phyloP scores from a whole-genome alignment of 2,797 vertebrate genomes.

The Apogon hyalosoma region DNA sequence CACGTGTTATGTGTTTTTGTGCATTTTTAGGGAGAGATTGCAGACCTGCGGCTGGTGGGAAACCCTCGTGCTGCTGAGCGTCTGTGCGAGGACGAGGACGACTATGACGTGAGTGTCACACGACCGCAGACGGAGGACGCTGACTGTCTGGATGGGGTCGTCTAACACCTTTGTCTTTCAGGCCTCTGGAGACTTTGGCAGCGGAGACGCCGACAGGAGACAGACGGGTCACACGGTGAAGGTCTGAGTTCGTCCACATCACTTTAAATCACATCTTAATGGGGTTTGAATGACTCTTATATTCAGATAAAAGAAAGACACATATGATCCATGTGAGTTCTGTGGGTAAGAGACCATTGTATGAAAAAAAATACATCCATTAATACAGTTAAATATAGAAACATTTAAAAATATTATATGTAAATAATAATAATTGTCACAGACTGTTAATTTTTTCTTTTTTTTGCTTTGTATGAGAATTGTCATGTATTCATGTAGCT shows the following conservation, averaged over 20 bases:
- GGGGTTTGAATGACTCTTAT: too few relatives aligned
- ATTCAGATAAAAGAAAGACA: too few relatives aligned
- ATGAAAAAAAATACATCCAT: too few relatives aligned
- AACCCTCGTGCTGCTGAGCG: conserved; percentile 84
- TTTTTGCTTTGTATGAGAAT: too few relatives aligned
- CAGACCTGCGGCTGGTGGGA: conserved; percentile 84
- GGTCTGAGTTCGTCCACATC: conserved; percentile 34
- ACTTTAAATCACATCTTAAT: not conserved
- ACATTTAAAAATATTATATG: too few relatives aligned
- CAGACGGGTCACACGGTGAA: conserved; percentile 29
- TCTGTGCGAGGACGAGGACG: conserved; percentile 89
- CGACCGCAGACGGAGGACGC: not conserved
- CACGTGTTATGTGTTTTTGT: conserved; percentile 18
- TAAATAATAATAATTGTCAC: too few relatives aligned
- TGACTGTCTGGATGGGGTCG: not conserved
- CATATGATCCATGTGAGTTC: too few relatives aligned
- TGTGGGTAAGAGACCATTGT: too few relatives aligned
- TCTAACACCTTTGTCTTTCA: conserved; percentile 28
- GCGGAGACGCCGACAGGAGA: conserved; percentile 60
- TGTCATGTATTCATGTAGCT: too few relatives aligned
- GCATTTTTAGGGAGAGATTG: conserved; percentile 86
- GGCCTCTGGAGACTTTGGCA: conserved; percentile 81
- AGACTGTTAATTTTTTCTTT: too few relatives aligned
- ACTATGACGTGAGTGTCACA: conserved; percentile 75
- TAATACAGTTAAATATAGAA: too few relatives aligned